Conservation (phyloP, 2,113 vertebrate species). For the Halichoerus grypus region DNA sequence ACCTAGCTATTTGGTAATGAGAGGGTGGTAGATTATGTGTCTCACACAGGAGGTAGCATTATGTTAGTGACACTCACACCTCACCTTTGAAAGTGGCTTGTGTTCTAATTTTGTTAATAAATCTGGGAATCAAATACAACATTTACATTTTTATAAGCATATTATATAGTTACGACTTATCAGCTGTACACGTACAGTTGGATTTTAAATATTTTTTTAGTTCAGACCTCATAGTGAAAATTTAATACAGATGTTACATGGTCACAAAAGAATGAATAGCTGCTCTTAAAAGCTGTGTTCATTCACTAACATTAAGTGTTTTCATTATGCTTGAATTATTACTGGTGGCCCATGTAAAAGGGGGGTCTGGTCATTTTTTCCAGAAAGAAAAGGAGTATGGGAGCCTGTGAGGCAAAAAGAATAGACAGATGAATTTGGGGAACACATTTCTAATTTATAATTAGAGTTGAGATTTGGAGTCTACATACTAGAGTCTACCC, state of each 20-base stretch:
- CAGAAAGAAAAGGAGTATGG: neutral
- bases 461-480: neutral
- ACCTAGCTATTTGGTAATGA: slow-evolving; percentile 67
- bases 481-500: neutral
- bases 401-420: neutral
- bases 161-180: neutral
- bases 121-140: neutral
- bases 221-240: neutral
- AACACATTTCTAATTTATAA: neutral
- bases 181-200: neutral
- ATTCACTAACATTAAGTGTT: neutral
- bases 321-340: neutral
- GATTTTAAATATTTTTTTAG: neutral
- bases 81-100: slow-evolving; percentile 43
- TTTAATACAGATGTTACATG: neutral
- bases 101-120: slow-evolving; percentile 14
- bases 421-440: neutral
- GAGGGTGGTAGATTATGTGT: neutral
- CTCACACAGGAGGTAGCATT: slow-evolving; percentile 31
- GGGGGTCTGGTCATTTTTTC: neutral
- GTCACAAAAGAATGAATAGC: neutral
- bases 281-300: neutral
- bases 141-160: neutral
- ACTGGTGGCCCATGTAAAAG: neutral
- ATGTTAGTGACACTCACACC: slow-evolving; percentile 17